Evolutionary conservation across 2,797 vertebrate genomes (phyloP).

Genomic region (Rhinophrynus dorsalis): DNA sequence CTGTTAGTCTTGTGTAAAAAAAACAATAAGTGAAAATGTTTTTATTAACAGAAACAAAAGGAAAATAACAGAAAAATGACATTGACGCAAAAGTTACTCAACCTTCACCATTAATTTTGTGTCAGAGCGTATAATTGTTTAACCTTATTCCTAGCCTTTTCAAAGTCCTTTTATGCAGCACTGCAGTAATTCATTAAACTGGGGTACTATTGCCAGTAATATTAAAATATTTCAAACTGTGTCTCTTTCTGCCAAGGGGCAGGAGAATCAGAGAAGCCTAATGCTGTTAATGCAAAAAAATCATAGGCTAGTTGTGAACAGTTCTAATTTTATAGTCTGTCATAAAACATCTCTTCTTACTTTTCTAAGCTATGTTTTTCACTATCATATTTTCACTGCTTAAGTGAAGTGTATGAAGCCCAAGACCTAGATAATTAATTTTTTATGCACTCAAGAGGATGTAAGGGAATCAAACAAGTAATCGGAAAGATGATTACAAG

Average conservation of each 20-base stretch:
- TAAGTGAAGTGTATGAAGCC: conserved; percentile 3
- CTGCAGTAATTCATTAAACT: conserved; percentile 49
- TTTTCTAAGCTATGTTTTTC: conserved; percentile 20
- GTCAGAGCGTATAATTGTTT: conserved; percentile 30
- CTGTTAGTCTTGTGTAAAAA: background rate
- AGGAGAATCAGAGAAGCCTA: conserved; percentile 25
- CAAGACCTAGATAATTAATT: conserved; percentile 22
- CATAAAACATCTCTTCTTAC: conserved; percentile 40
- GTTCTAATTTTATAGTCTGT: conserved; percentile 41
- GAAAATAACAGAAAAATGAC: conserved; percentile 4
- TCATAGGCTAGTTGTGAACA: conserved; percentile 29
- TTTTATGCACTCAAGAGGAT: conserved; percentile 26
- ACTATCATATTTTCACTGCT: background rate
- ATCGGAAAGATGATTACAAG: background rate
- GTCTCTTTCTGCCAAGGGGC: conserved; percentile 41
- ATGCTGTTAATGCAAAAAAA: conserved; percentile 42
- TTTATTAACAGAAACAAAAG: background rate
- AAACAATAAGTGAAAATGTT: background rate
- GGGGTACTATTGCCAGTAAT: conserved; percentile 44
- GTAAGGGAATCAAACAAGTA: conserved; percentile 11
- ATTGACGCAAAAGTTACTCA: conserved; percentile 43
- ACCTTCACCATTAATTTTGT: conserved; percentile 35
- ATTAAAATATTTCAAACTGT: conserved; percentile 42
- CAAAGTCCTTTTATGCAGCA: conserved; percentile 30
- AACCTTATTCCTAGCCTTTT: conserved; percentile 25